Percentiles rank a stretch among this genome's conserved stretches.
Conservation (phyloP, 2,797 vertebrate genomes). For the Poeciliopsis turneri region DNA sequence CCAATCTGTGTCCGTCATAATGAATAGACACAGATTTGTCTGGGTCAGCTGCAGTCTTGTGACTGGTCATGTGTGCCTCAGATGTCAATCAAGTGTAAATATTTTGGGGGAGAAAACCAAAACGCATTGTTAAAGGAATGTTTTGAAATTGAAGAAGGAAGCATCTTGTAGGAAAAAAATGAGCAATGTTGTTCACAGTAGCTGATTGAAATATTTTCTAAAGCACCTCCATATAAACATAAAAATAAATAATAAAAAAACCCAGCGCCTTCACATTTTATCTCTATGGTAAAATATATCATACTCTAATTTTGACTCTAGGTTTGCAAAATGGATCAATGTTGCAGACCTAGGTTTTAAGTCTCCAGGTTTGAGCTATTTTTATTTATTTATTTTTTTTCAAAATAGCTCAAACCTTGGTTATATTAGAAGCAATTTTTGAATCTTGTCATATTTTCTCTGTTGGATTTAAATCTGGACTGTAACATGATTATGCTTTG, state of each 20-base stretch:
- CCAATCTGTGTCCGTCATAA: slow-evolving; percentile 43
- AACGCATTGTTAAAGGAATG: slow-evolving; percentile 70
- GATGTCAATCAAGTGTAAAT: slow-evolving; percentile 79
- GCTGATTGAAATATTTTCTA: neutral
- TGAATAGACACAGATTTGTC: slow-evolving; percentile 43
- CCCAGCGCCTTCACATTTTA: neutral
- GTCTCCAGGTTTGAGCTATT: neutral
- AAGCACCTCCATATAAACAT: neutral
- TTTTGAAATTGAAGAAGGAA: slow-evolving; percentile 62
- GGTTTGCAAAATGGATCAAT: neutral
- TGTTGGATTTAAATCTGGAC: neutral
- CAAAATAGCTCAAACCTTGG: neutral
- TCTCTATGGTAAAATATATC: too few species aligned
- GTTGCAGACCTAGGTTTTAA: neutral
- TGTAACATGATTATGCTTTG: neutral
- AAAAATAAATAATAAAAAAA: neutral
- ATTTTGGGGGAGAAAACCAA: slow-evolving; percentile 75
- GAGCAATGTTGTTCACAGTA: slow-evolving; percentile 29
- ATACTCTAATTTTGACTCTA: too few species aligned
- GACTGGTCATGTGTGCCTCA: slow-evolving; percentile 77
- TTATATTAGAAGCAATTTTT: neutral
- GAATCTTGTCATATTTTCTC: neutral
- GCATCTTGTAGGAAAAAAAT: slow-evolving; percentile 35
- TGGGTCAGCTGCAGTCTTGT: slow-evolving; percentile 62
- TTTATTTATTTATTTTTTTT: neutral